A percentile compares a stretch with the other conserved stretches of the same genome.
Conservation (phyloP, 2,888 invertebrate species). For the Matsumyia berberina region DNA sequence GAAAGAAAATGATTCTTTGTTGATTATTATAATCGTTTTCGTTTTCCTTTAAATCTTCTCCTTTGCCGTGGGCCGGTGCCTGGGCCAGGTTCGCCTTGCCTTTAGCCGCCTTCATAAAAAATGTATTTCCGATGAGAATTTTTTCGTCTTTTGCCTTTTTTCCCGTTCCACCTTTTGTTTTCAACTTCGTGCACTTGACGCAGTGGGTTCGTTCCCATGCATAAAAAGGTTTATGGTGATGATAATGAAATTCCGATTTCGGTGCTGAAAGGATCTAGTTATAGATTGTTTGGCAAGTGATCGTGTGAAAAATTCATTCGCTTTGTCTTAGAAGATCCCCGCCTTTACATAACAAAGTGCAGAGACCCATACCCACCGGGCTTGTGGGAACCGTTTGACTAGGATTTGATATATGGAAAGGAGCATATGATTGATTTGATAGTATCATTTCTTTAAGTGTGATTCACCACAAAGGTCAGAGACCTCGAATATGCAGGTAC, state of each 20-base stretch:
- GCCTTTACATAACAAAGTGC: background rate
- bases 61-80: no score
- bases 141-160: slow-evolving; percentile 48
- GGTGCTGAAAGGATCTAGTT: slow-evolving; percentile 67
- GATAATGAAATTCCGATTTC: slow-evolving; percentile 62
- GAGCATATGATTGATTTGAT: slow-evolving; percentile 5
- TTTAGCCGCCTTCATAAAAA: slow-evolving; percentile 48
- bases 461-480: slow-evolving; percentile 13
- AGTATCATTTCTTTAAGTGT: slow-evolving; percentile 13
- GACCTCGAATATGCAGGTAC: slow-evolving; percentile 1
- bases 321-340: slow-evolving; percentile 1
- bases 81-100: no score
- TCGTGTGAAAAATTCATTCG: slow-evolving; percentile 52
- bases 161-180: slow-evolving; percentile 64
- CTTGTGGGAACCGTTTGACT: slow-evolving; percentile 54
- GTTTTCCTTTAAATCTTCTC: slow-evolving; percentile 43
- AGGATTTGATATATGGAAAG: slow-evolving; percentile 24
- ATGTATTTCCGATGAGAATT: slow-evolving; percentile 72
- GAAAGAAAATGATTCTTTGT: slow-evolving; percentile 68
- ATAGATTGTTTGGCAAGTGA: slow-evolving; percentile 34
- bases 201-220: slow-evolving; percentile 63
- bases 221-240: slow-evolving; percentile 56
- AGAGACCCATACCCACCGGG: background rate
- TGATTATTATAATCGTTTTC: slow-evolving; percentile 62
- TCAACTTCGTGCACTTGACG: slow-evolving; percentile 74